These are phyloP conservation scores for Leucophenga montana DNA, from an alignment of 2,888 invertebrate species.

Conservation along the genomic window DNA sequence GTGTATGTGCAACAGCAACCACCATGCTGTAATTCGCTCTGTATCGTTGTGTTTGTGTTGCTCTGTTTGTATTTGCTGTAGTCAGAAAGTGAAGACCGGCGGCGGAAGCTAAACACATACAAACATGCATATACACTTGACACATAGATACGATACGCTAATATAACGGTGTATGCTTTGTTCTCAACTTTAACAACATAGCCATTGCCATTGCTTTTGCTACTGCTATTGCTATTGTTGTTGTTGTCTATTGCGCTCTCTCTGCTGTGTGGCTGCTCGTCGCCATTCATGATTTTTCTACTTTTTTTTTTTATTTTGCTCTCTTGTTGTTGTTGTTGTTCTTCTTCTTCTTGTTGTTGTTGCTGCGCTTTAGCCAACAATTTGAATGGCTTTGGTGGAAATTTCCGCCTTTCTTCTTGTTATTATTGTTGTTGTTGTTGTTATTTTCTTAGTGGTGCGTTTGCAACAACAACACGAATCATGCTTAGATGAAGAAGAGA, in stretches of 20 bases:
- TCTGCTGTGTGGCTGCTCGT: too few relatives aligned
- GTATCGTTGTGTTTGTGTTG: constrained; percentile 38
- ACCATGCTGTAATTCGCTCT: constrained; percentile 8
- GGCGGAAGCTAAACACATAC: constrained; percentile 44
- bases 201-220: constrained; percentile 18
- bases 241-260: too few relatives aligned
- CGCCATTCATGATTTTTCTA: constrained; percentile 63
- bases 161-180: constrained; percentile 5
- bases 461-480: constrained; percentile 4
- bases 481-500: too few relatives aligned
- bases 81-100: constrained; percentile 68
- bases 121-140: constrained; percentile 26
- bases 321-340: constrained; percentile 21
- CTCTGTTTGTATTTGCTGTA: constrained; percentile 41
- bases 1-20: neutral
- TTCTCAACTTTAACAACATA: constrained; percentile 24
- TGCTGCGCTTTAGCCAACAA: neutral
- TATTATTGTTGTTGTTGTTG: neutral
- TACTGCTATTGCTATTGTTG: constrained; percentile 17
- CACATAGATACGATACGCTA: neutral
- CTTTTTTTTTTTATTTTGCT: neutral
- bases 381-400: constrained; percentile 29
- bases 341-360: constrained; percentile 18
- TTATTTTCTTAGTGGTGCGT: constrained; percentile 27
- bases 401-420: constrained; percentile 45